These are phyloP conservation scores for Oscheius onirici DNA, from an alignment of 2,888 invertebrate genomes.

Conservation along the genomic window DNA sequence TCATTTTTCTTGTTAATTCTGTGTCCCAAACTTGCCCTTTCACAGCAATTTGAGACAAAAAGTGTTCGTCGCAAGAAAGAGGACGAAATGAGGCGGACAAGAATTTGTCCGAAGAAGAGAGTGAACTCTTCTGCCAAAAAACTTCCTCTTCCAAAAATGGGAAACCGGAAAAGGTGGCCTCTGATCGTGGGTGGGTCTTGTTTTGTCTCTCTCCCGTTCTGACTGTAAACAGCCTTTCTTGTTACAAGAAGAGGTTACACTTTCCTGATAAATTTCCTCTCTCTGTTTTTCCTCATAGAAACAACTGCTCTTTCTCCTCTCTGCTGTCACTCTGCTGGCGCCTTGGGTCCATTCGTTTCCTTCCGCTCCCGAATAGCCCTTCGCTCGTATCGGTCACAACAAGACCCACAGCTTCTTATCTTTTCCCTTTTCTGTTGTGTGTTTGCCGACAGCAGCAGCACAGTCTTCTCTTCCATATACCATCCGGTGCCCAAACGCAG, in stretches of 20 bases:
- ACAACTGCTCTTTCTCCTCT: too few relatives aligned
- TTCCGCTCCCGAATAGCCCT: too few relatives aligned
- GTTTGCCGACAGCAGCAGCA: background rate
- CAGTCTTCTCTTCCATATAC: background rate
- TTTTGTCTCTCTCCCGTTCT: background rate
- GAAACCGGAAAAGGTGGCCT: background rate
- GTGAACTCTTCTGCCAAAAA: too few relatives aligned
- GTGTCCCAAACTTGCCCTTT: background rate
- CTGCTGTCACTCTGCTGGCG: background rate
- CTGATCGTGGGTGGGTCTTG: background rate
- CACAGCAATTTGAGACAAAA: background rate
- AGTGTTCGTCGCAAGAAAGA: background rate
- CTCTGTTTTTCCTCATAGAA: background rate
- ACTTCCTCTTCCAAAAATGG: too few relatives aligned
- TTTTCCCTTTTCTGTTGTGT: background rate
- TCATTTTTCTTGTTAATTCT: background rate
- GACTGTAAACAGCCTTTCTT: background rate
- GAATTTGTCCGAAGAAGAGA: too few relatives aligned
- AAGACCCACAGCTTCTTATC: too few relatives aligned
- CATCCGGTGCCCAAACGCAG: background rate
- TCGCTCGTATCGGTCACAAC: too few relatives aligned
- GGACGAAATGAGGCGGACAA: constrained; percentile 21
- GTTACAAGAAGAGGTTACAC: background rate
- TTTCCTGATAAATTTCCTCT: background rate
- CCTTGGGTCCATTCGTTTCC: background rate